These are phyloP conservation scores for Epizoanthus scotinus DNA, from an alignment of 92 coral and sea anemone genomes.

Conservation along the genomic window DNA sequence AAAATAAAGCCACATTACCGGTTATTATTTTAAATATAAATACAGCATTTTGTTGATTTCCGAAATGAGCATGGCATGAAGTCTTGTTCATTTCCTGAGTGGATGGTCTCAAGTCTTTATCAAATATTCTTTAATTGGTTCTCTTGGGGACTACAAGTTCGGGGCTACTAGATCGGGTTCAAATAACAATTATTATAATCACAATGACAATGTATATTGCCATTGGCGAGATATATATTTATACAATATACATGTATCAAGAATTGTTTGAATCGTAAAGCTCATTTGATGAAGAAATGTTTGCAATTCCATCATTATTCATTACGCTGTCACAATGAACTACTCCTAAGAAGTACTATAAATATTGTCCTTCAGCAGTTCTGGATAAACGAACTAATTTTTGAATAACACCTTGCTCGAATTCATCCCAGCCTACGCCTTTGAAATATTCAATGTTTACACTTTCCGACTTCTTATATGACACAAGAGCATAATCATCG, in stretches of 20 bases:
- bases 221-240: neutral
- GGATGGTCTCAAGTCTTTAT: neutral
- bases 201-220: no score
- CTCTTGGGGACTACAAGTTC: slow-evolving; percentile 4
- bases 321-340: neutral
- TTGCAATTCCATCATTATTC: slow-evolving; percentile 22
- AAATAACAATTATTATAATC: no score
- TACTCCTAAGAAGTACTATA: neutral
- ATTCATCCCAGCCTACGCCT: slow-evolving; percentile 20
- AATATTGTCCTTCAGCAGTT: neutral
- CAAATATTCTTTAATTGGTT: neutral
- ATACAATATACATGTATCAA: neutral
- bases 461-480: neutral
- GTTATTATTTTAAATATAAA: neutral
- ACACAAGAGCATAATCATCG: neutral
- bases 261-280: slow-evolving; percentile 11
- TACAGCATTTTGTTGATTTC: neutral
- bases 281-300: slow-evolving; percentile 28
- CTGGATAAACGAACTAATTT: no score
- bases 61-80: slow-evolving; percentile 5
- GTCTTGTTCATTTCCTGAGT: neutral
- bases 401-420: neutral
- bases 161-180: neutral
- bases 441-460: neutral
- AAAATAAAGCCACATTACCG: no score